These are phyloP conservation scores for Alitta virens DNA, from an alignment of 2,888 invertebrate species.

Conservation along the genomic window DNA sequence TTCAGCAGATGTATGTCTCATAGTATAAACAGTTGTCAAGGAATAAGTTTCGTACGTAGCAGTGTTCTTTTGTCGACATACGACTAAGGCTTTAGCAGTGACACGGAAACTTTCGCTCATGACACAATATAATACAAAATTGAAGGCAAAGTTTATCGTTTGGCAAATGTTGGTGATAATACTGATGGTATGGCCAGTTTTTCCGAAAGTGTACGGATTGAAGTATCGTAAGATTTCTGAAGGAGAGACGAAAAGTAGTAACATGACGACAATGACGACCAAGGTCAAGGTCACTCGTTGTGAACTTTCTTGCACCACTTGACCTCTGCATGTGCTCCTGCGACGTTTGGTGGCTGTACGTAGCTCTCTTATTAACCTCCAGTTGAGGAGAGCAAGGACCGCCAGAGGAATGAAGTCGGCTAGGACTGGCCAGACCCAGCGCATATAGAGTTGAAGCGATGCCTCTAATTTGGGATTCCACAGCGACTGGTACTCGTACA, in stretches of 20 bases:
- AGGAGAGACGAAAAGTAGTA: conserved; percentile 47
- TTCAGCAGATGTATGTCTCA: too few species aligned
- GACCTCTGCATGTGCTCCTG: conserved; percentile 35
- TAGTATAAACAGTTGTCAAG: too few species aligned
- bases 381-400: conserved; percentile 45
- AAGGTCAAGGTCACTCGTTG: conserved; percentile 46
- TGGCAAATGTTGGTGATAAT: conserved; percentile 21
- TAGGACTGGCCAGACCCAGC: conserved; percentile 42
- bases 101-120: conserved; percentile 75
- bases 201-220: conserved; percentile 22
- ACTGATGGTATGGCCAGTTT: conserved; percentile 15
- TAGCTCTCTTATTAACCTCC: conserved; percentile 43
- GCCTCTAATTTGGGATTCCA: not conserved
- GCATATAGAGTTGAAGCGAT: conserved; percentile 16
- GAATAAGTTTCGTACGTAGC: too few species aligned
- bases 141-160: conserved; percentile 67
- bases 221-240: conserved; percentile 37
- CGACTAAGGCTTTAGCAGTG: conserved; percentile 53
- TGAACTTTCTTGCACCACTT: conserved; percentile 33
- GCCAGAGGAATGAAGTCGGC: conserved; percentile 46
- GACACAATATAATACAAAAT: conserved; percentile 75
- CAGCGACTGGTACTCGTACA: conserved; percentile 7
- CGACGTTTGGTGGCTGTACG: conserved; percentile 40
- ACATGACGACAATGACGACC: conserved; percentile 48
- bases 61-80: not conserved